Conservation (phyloP, 1,140 invertebrate genomes). For the Thrips palmi region DNA sequence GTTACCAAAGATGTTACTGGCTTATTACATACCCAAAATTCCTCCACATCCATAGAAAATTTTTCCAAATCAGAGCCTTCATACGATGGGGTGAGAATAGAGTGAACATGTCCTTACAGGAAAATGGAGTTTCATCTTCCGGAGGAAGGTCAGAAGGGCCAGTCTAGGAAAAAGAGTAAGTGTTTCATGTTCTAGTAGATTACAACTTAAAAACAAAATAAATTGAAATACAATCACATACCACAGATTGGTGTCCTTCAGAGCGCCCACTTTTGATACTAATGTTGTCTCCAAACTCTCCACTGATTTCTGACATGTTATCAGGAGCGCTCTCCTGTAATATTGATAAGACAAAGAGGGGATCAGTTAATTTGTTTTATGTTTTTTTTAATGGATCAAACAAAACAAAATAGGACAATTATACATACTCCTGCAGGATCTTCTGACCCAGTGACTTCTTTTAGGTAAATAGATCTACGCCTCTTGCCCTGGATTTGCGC, state of each 20-base stretch:
- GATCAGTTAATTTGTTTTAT: no score
- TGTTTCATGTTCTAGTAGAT: no score
- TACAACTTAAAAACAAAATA: no score
- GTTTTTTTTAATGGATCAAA: no score
- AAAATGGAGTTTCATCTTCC: constrained; percentile 30
- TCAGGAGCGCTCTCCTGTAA: constrained; percentile 18
- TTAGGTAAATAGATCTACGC: constrained; percentile 53
- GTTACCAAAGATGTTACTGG: no score
- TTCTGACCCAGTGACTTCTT: constrained; percentile 34
- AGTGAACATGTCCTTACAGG: constrained; percentile 36
- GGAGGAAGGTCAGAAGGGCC: constrained; percentile 29
- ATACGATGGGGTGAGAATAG: constrained; percentile 43
- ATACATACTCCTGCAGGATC: no score
- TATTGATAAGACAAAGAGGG: no score
- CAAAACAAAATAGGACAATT: no score
- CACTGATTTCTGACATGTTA: constrained; percentile 44
- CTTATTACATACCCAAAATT: constrained; percentile 51
- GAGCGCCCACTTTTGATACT: constrained; percentile 22
- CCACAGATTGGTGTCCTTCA: constrained; percentile 14
- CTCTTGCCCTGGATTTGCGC: constrained; percentile 60
- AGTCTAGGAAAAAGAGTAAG: constrained; percentile 18
- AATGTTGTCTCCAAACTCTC: constrained; percentile 68
- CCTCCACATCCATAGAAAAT: constrained; percentile 79
- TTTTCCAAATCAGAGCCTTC: constrained; percentile 71
- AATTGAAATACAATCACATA: no score